Percentiles rank a stretch among this genome's conserved stretches.
These are phyloP conservation scores for Bibio marci DNA, from an alignment of 2,888 invertebrate species.

Conservation along the genomic window DNA sequence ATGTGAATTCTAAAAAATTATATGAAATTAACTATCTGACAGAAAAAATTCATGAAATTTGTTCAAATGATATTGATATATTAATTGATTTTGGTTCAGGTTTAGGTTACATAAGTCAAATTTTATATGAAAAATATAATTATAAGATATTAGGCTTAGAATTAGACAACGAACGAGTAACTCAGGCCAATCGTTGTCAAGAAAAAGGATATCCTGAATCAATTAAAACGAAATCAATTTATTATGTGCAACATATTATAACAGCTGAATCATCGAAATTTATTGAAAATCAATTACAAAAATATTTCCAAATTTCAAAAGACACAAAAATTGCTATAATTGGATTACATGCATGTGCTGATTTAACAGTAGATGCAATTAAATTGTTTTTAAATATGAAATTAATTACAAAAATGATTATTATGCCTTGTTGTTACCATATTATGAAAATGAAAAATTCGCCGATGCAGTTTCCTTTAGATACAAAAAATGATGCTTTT, in stretches of 20 bases:
- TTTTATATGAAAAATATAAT: conserved; percentile 38
- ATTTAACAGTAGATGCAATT: conserved; percentile 50
- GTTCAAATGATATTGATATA: conserved; percentile 29
- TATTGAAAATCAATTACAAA: conserved; percentile 30
- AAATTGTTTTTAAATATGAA: conserved; percentile 42
- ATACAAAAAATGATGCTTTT: conserved; percentile 32
- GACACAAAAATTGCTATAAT: conserved; percentile 24
- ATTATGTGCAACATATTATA: conserved; percentile 40
- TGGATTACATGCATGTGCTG: conserved; percentile 65
- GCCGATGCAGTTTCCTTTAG: not conserved
- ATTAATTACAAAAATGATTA: conserved; percentile 36
- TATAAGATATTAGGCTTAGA: conserved; percentile 51
- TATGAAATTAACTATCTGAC: conserved; percentile 52
- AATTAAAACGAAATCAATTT: conserved; percentile 28
- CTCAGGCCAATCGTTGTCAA: conserved; percentile 39
- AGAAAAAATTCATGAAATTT: conserved; percentile 23
- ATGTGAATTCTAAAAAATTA: conserved; percentile 37
- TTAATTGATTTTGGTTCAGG: conserved; percentile 62
- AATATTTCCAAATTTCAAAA: conserved; percentile 15
- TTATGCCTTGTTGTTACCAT: conserved; percentile 71
- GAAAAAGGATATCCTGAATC: conserved; percentile 35
- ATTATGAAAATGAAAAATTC: conserved; percentile 32
- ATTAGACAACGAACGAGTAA: conserved; percentile 36
- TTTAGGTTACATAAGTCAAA: conserved; percentile 55
- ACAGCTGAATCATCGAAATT: conserved; percentile 31